phyloP scores from a whole-genome alignment of 2,888 invertebrate genomes.

The Urechis unicinctus region DNA sequence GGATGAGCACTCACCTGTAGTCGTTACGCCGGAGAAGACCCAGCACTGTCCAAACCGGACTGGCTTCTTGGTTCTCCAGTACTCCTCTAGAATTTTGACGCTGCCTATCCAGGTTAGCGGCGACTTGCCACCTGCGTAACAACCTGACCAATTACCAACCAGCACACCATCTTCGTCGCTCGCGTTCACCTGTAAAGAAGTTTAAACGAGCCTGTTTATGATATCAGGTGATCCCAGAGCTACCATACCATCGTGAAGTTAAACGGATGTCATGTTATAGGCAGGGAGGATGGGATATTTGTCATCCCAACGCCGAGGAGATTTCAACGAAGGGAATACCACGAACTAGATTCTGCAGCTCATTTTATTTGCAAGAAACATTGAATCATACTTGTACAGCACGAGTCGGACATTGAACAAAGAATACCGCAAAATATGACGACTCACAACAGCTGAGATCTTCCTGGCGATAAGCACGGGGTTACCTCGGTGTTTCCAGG shows the following conservation, averaged over 20 bases:
- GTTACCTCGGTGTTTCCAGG: conserved; percentile 36
- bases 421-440: no score
- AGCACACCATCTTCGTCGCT: conserved; percentile 70
- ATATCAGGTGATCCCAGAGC: no score
- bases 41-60: conserved; percentile 87
- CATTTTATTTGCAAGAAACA: no score
- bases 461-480: conserved; percentile 26
- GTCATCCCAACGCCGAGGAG: no score
- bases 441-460: conserved; percentile 30
- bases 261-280: no score
- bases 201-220: no score
- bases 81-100: conserved; percentile 76
- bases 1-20: conserved; percentile 62
- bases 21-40: conserved; percentile 83
- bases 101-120: conserved; percentile 89
- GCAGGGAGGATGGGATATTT: no score
- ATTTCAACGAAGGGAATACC: no score
- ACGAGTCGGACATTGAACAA: no score
- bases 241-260: no score
- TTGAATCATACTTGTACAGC: no score
- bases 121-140: conserved; percentile 76
- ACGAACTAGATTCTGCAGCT: no score
- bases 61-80: conserved; percentile 71
- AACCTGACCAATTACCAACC: conserved; percentile 81
- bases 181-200: conserved; percentile 8